These are phyloP conservation scores for Macaria liturata DNA, from an alignment of 2,888 invertebrate species.

Conservation along the genomic window DNA sequence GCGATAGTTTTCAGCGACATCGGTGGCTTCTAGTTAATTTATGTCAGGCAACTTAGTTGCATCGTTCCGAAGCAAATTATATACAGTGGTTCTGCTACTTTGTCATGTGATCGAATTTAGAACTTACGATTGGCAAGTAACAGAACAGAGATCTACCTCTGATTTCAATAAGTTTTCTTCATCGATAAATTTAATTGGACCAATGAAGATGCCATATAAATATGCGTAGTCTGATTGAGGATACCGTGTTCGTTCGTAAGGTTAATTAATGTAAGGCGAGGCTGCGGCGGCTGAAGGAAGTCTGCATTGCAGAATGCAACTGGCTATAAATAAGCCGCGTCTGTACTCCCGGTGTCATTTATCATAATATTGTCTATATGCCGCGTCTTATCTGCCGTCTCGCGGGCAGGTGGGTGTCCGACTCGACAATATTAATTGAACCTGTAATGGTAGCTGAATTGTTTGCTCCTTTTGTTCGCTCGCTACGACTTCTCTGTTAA, in stretches of 20 bases:
- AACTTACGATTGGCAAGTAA: constrained; percentile 20
- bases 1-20: constrained; percentile 32
- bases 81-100: constrained; percentile 23
- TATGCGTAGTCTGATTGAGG: constrained; percentile 37
- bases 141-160: constrained; percentile 9
- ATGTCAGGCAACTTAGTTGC: constrained; percentile 39
- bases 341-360: constrained; percentile 59
- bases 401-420: constrained; percentile 65
- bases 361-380: constrained; percentile 72
- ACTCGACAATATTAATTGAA: constrained; percentile 65
- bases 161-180: constrained; percentile 6
- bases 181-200: constrained; percentile 21
- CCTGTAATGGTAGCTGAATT: constrained; percentile 52
- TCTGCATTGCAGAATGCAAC: constrained; percentile 39
- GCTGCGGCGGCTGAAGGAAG: constrained; percentile 22
- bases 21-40: constrained; percentile 36
- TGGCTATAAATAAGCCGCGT: constrained; percentile 54
- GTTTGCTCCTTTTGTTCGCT: constrained; percentile 45
- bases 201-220: constrained; percentile 32
- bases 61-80: constrained; percentile 36
- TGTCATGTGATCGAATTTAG: constrained; percentile 12
- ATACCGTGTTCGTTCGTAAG: constrained; percentile 32
- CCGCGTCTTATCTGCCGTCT: constrained; percentile 55
- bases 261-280: constrained; percentile 49
- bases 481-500: constrained; percentile 31